phyloP scores from a whole-genome alignment of 2,888 invertebrate genomes.

The Chalcis sispes region DNA sequence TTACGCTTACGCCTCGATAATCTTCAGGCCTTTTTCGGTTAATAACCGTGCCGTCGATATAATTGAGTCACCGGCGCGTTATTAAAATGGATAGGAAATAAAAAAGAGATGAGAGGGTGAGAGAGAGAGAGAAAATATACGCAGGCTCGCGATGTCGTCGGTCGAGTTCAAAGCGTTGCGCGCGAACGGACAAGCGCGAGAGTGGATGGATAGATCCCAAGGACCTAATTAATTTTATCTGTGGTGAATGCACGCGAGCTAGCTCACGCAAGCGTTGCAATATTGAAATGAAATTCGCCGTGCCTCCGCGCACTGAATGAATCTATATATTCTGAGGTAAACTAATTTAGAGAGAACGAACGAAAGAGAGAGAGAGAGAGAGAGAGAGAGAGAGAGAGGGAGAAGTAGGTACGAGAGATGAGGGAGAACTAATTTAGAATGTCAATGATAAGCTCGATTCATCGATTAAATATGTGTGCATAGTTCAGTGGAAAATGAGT shows the following conservation, averaged over 20 bases:
- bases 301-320: not conserved
- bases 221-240: constrained; percentile 27
- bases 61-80: not conserved
- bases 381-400: too few relatives aligned
- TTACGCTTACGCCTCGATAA: too few relatives aligned
- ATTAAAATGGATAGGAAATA: too few relatives aligned
- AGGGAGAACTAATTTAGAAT: constrained; percentile 30
- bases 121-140: not conserved
- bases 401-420: too few relatives aligned
- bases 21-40: not conserved
- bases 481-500: constrained; percentile 2
- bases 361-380: too few relatives aligned
- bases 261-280: constrained; percentile 10
- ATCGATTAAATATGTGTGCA: constrained; percentile 13
- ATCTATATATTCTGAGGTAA: constrained; percentile 22
- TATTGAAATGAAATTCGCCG: constrained; percentile 24
- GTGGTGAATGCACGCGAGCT: too few relatives aligned
- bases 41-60: not conserved
- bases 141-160: not conserved
- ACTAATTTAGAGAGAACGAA: constrained; percentile 30
- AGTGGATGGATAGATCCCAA: not conserved
- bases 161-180: not conserved
- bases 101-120: too few relatives aligned
- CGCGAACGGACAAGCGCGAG: not conserved
- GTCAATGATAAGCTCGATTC: constrained; percentile 10